Conservation (phyloP, 1,140 invertebrate species). For the Ditylenchus dipsaci region DNA sequence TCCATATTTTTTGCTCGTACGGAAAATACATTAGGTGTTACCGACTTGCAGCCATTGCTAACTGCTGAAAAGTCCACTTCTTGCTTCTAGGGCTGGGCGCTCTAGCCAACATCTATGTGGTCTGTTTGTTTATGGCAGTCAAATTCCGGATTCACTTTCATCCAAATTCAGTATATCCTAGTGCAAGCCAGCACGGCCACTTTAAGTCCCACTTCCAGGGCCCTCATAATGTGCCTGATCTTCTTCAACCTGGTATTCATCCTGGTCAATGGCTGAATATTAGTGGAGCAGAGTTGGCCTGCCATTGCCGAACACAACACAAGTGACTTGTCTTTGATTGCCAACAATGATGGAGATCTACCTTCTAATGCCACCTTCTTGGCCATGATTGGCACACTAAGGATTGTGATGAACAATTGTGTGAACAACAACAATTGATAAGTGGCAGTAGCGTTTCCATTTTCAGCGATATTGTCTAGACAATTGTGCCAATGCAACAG, state of each 20-base stretch:
- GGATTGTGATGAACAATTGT: not conserved
- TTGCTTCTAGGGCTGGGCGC: not conserved
- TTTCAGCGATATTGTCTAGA: no score
- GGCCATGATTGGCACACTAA: not conserved
- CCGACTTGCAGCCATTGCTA: not conserved
- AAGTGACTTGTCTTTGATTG: not conserved
- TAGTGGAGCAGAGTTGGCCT: not conserved
- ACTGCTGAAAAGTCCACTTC: not conserved
- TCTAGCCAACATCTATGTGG: not conserved
- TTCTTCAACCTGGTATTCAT: not conserved
- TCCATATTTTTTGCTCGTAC: not conserved
- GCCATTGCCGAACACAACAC: not conserved
- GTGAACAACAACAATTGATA: no score
- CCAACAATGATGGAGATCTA: not conserved
- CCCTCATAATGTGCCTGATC: not conserved
- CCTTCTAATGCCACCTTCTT: not conserved
- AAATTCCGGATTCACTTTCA: not conserved
- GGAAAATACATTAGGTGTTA: not conserved
- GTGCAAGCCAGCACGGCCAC: not conserved
- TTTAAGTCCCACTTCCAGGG: not conserved
- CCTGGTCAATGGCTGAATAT: not conserved
- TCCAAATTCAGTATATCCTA: not conserved
- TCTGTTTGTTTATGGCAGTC: no score
- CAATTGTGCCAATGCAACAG: no score
- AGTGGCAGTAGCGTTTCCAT: no score